A percentile compares a stretch with the other conserved stretches of the same genome.
These are phyloP conservation scores for Saimiri boliviensis DNA, from an alignment of 2,113 vertebrate genomes.

Conservation along the genomic window DNA sequence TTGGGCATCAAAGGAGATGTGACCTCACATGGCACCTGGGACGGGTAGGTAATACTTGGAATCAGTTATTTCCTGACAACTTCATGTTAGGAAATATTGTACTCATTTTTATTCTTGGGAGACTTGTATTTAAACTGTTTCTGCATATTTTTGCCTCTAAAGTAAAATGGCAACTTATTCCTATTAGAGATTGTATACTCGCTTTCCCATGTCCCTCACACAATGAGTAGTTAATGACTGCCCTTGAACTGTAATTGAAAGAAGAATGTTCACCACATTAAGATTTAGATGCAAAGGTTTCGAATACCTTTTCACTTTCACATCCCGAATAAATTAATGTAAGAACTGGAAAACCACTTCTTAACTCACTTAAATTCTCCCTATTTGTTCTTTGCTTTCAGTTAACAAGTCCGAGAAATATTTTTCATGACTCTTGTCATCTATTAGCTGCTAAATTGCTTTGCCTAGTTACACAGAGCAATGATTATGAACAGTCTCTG, in stretches of 20 bases:
- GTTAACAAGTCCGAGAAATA: slow-evolving; percentile 14
- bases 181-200: background rate
- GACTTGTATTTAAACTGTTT: background rate
- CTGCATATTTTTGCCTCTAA: background rate
- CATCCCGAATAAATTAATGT: background rate
- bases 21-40: background rate
- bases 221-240: background rate
- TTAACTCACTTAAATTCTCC: background rate
- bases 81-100: background rate
- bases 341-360: slow-evolving; percentile 16
- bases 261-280: background rate
- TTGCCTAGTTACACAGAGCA: background rate
- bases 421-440: background rate
- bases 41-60: background rate
- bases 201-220: background rate
- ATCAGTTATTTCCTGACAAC: background rate
- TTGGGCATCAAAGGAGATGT: background rate
- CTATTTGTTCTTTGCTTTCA: background rate
- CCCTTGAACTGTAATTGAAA: background rate
- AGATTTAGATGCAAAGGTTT: background rate
- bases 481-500: background rate
- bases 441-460: background rate
- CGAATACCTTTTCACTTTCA: background rate
- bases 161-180: background rate
- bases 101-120: background rate